These are phyloP conservation scores for Tetragnatha montana DNA, from an alignment of 2,888 invertebrate species.

Conservation along the genomic window DNA sequence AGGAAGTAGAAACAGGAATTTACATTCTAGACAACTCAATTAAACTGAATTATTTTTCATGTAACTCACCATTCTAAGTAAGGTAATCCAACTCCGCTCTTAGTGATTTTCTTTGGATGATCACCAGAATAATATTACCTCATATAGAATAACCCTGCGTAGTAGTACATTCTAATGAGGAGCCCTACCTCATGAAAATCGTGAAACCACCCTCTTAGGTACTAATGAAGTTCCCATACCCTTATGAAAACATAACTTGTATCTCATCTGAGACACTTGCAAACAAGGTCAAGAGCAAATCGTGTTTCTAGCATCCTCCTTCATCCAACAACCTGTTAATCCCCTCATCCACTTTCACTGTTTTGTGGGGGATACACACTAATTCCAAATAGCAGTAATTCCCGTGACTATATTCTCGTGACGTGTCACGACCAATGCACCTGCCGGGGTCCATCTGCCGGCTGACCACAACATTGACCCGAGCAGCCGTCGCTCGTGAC, in stretches of 20 bases:
- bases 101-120: too few species aligned
- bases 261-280: background rate
- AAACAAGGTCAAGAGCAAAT: slow-evolving; percentile 8
- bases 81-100: too few species aligned
- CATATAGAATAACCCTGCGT: too few species aligned
- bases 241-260: background rate
- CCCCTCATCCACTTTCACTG: slow-evolving; percentile 9
- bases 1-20: too few species aligned
- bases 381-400: too few species aligned
- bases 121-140: too few species aligned
- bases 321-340: background rate
- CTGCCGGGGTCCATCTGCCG: slow-evolving; percentile 28
- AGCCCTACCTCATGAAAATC: too few species aligned
- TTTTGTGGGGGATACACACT: background rate
- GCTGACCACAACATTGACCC: slow-evolving; percentile 41
- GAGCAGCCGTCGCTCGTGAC: slow-evolving; percentile 43
- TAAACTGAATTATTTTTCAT: too few species aligned
- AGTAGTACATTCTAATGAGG: too few species aligned
- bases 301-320: slow-evolving; percentile 11
- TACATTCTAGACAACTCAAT: too few species aligned
- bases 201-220: too few species aligned
- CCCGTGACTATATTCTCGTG: background rate
- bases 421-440: slow-evolving; percentile 47
- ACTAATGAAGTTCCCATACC: background rate
- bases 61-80: too few species aligned